Evolutionary conservation across 2,113 vertebrate genomes (phyloP), one percentile per base, ranked within the genome.

Genomic region (Verasper variegatus): DNA sequence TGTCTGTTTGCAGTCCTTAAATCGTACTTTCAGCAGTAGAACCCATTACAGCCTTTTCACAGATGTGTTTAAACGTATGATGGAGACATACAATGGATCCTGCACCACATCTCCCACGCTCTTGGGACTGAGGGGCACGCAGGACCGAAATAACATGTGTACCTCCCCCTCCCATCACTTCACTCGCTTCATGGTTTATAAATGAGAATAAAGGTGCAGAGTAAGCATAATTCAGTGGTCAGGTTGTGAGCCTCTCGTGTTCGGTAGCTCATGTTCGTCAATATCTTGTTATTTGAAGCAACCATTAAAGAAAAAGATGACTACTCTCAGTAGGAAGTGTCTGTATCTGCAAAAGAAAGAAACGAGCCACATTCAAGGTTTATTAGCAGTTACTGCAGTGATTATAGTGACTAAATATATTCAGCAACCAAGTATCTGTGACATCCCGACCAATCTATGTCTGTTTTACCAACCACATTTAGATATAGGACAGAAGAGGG

Each of bases 161-260:
- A 23, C 64, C 61, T 35, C 14, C 51, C 59, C 20, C 45, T 61
- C 7, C 52, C 17, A 23, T 4, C 1, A 8, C 79, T 70, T 64
- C 45, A 84, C 26, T 4, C 1, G 13, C 77, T 68, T 64, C 45
- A 84, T 84, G 76, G 69, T 86, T 92, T 65, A 87, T 87, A 27
- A 51, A 90, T 87, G 68, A 85, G 68, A 23, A 80, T 47, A 52
- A 80, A 21, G 24, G 9, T 56, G 69, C 47, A 57, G 68, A 81
- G 56, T 69, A 2, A 4, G 69, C 65, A 81, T 71, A 70, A 67
- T 76, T 67, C 58, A 45, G 54, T 31, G 21, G 61, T 59, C 64
- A 37, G 51, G 42, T 47, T 42, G 65, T 45, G 26, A 59, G 7
- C 55, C 60, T 55, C 26, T 62, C 18, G 18, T 70, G 42, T 69